Percentiles rank a stretch among this genome's conserved stretches.
These are phyloP conservation scores for Volucella bombylans DNA, from an alignment of 2,888 invertebrate genomes.

Conservation along the genomic window DNA sequence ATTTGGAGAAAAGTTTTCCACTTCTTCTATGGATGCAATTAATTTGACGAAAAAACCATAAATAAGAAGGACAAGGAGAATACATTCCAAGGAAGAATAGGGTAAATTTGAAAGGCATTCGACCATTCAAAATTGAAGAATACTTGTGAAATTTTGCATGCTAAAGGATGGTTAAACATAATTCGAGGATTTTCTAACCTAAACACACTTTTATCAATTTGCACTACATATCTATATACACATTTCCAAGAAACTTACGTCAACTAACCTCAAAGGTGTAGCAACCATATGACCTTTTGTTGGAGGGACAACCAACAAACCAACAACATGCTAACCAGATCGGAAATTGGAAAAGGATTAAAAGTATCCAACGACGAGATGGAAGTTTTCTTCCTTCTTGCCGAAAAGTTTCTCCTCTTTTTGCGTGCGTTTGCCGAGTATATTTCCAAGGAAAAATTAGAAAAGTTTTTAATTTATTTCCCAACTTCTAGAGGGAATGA, in stretches of 20 bases:
- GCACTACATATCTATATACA: too few species aligned
- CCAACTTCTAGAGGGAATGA: conserved; percentile 41
- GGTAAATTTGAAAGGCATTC: conserved; percentile 21
- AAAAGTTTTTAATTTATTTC: conserved; percentile 82
- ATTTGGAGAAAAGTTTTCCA: conserved; percentile 49
- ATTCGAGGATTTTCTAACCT: too few species aligned
- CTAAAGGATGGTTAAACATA: too few species aligned
- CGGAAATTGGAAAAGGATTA: conserved; percentile 66
- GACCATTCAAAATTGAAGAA: conserved; percentile 28
- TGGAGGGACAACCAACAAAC: neutral
- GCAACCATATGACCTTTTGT: too few species aligned
- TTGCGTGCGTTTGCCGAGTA: conserved; percentile 23
- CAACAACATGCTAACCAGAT: conserved; percentile 18
- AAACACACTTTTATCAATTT: too few species aligned
- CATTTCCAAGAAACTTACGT: too few species aligned
- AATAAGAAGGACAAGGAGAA: conserved; percentile 45
- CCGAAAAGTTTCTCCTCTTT: conserved; percentile 44
- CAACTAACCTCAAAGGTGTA: too few species aligned
- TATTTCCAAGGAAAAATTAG: conserved; percentile 76
- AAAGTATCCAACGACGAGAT: conserved; percentile 59
- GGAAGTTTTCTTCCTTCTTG: conserved; percentile 40
- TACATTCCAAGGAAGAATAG: conserved; percentile 14
- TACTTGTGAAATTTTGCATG: neutral
- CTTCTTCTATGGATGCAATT: conserved; percentile 40
- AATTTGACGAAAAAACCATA: conserved; percentile 51